These are phyloP conservation scores for Morpho helenor DNA, from an alignment of 2,888 invertebrate species.

Conservation along the genomic window DNA sequence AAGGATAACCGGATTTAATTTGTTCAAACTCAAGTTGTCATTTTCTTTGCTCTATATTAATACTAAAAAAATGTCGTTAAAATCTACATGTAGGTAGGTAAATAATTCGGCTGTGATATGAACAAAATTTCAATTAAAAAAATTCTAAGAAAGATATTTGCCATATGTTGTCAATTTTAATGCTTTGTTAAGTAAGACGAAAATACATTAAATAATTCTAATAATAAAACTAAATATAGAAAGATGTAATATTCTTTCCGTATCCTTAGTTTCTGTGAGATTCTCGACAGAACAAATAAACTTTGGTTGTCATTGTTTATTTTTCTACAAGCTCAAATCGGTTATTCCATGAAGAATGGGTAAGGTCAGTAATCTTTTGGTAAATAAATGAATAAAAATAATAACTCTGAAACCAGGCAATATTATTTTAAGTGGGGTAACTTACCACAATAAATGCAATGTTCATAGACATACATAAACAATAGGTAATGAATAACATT, in stretches of 20 bases:
- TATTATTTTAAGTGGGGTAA: constrained; percentile 1
- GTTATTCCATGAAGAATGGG: constrained; percentile 62
- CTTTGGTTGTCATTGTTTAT: constrained; percentile 65
- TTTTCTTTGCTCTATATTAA: not conserved
- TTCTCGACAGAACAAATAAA: constrained; percentile 66
- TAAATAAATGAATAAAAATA: constrained; percentile 43
- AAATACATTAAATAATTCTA: too few relatives aligned
- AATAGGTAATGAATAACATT: too few relatives aligned
- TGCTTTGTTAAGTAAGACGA: too few relatives aligned
- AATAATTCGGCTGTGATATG: too few relatives aligned
- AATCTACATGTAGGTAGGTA: too few relatives aligned
- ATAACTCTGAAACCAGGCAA: constrained; percentile 1
- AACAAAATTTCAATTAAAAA: too few relatives aligned
- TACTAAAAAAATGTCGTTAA: too few relatives aligned
- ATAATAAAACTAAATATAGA: too few relatives aligned
- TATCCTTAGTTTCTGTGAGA: constrained; percentile 54
- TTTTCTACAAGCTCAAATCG: constrained; percentile 66
- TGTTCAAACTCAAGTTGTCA: constrained; percentile 6
- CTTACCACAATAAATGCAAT: too few relatives aligned
- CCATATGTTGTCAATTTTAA: too few relatives aligned
- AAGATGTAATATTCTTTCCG: constrained; percentile 17
- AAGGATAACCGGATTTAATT: constrained; percentile 19
- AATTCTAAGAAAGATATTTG: too few relatives aligned
- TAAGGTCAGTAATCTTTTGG: constrained; percentile 61
- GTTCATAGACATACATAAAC: too few relatives aligned